Percentiles rank a stretch among this genome's conserved stretches.
Evolutionary conservation across 2,888 invertebrate species (phyloP).

Genomic region (Petrolisthes cinctipes): DNA sequence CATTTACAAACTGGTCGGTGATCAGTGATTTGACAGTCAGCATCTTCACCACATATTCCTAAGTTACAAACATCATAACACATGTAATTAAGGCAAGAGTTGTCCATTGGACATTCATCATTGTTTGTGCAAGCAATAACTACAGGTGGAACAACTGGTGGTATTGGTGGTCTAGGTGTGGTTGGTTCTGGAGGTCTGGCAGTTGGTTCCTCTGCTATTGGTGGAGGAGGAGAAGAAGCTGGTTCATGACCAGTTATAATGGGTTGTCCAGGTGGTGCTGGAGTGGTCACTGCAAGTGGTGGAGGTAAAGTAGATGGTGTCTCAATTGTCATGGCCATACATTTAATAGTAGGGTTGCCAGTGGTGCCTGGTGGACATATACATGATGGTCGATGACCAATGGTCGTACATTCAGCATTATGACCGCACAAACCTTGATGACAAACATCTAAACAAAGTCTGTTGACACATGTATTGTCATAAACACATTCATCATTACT

Average conservation of each 20-base stretch:
- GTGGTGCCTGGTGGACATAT: conserved; percentile 68
- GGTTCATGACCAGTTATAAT: conserved; percentile 31
- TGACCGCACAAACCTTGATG: conserved; percentile 79
- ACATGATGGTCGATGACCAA: conserved; percentile 68
- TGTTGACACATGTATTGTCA: conserved; percentile 86
- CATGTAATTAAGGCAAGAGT: conserved; percentile 83
- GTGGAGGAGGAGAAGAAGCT: conserved; percentile 32
- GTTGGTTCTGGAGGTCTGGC: conserved; percentile 31
- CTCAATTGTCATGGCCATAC: conserved; percentile 62
- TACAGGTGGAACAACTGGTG: conserved; percentile 46
- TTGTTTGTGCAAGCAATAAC: conserved; percentile 77
- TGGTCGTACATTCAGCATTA: conserved; percentile 68
- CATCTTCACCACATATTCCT: conserved; percentile 71
- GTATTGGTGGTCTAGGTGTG: conserved; percentile 22
- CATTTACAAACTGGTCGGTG: conserved; percentile 89
- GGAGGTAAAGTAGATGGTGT: conserved; percentile 21
- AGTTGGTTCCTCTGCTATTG: conserved; percentile 36
- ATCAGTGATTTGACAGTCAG: conserved; percentile 83
- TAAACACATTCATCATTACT: conserved; percentile 86
- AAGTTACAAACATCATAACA: conserved; percentile 83
- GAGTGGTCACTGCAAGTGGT: conserved; percentile 35
- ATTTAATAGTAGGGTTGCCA: conserved; percentile 69
- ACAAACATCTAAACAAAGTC: conserved; percentile 83
- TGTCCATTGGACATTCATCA: conserved; percentile 83
- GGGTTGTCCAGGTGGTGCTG: conserved; percentile 21